These are phyloP conservation scores for Notodonta ziczac DNA, from an alignment of 2,888 invertebrate species.

Conservation along the genomic window DNA sequence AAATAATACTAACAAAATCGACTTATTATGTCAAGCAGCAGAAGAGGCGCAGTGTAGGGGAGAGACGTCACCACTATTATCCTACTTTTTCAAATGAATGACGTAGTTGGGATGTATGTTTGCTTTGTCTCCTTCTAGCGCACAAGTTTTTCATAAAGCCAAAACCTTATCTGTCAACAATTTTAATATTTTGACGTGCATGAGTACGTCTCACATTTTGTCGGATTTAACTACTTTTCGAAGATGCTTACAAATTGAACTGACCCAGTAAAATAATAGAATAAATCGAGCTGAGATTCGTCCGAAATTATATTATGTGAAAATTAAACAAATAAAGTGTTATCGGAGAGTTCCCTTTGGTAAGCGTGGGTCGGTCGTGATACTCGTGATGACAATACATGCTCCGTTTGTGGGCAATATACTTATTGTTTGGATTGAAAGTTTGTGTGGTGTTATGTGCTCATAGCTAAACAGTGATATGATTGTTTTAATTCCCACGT, in stretches of 20 bases:
- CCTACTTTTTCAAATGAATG: slow-evolving; percentile 11
- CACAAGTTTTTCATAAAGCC: not conserved
- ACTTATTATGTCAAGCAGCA: too few relatives aligned
- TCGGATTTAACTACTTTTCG: slow-evolving; percentile 20
- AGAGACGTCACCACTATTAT: slow-evolving; percentile 36
- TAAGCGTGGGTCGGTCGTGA: slow-evolving; percentile 36
- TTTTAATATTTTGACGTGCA: not conserved
- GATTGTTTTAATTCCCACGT: slow-evolving; percentile 66
- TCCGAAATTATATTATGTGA: slow-evolving; percentile 60
- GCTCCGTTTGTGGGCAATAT: not conserved
- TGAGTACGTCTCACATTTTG: slow-evolving; percentile 18
- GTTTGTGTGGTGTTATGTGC: slow-evolving; percentile 52
- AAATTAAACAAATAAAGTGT: slow-evolving; percentile 49
- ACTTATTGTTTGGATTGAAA: slow-evolving; percentile 27
- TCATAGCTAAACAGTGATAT: slow-evolving; percentile 51
- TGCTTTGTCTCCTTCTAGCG: slow-evolving; percentile 21
- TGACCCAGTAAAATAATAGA: slow-evolving; percentile 53
- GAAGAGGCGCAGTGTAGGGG: not conserved
- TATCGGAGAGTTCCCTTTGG: slow-evolving; percentile 54
- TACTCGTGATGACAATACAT: not conserved
- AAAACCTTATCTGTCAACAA: slow-evolving; percentile 32
- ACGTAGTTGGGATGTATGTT: not conserved
- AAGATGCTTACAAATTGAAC: slow-evolving; percentile 46
- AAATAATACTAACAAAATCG: too few relatives aligned
- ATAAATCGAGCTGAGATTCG: slow-evolving; percentile 41